Evolutionary conservation across 2,113 vertebrate species (phyloP).

Genomic region (Dipodomys stephensi): DNA sequence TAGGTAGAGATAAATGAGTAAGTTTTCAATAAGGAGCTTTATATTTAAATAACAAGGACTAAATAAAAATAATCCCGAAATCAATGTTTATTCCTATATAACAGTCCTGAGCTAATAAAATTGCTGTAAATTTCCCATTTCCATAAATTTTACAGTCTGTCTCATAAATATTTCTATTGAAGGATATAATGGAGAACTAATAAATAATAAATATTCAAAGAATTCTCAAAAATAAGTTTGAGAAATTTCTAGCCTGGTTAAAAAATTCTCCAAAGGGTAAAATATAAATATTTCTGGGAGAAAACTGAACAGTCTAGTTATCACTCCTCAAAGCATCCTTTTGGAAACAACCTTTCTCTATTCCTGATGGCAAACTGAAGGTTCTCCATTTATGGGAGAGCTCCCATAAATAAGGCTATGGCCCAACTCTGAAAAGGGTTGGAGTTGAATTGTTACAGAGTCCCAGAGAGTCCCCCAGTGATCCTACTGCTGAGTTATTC

Average conservation of each 20-base stretch:
- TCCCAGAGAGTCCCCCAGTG: not conserved
- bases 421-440: not conserved
- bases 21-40: not conserved
- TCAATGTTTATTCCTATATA: not conserved
- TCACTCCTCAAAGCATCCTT: not conserved
- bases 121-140: not conserved
- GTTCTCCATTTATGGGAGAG: not conserved
- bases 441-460: fast-evolving
- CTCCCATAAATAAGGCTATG: not conserved
- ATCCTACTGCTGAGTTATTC: not conserved
- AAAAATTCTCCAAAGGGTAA: not conserved
- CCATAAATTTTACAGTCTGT: not conserved
- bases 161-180: not conserved
- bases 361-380: not conserved
- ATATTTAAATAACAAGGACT: not conserved
- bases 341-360: not conserved
- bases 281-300: not conserved
- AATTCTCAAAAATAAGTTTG: not conserved
- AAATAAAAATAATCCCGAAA: not conserved
- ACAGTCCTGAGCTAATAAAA: not conserved
- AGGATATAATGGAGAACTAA: not conserved
- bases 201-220: too few relatives aligned
- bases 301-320: not conserved
- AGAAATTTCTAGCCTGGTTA: not conserved
- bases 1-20: not conserved